Evolutionary conservation across 2,797 vertebrate species (phyloP), one percentile per base, ranked within the genome.

Genomic region (Distichodus sexfasciatus): DNA sequence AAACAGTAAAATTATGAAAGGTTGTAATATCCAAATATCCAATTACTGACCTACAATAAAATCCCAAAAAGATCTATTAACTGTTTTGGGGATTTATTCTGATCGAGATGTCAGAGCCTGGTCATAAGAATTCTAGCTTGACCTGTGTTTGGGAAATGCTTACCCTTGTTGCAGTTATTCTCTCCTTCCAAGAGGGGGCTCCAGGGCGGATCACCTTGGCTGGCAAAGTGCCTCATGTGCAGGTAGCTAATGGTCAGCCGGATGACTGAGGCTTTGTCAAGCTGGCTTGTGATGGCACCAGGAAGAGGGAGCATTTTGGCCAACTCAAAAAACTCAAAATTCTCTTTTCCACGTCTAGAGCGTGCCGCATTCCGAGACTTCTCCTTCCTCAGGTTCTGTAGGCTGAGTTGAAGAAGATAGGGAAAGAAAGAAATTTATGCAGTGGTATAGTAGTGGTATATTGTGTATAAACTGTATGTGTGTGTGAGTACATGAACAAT

Each of bases 181-280:
- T 91, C 84, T 35, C 88, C 92, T 21, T 94, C 87, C 62, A 90
- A 75, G 40, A 92, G 85, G 54, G 91, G 87, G 71, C 81, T 88
- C 94, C 94, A 95, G 33, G 94, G 93, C 0, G 94, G 94, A 77
- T 94, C 91, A 58, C 94, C 94, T 51, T 93, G 92, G 50, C 83
- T 92, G 58, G 93, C 92, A n/a, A 96, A 96, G 82, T 92, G 90
- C 46, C 94, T 90, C 92, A 95, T 94, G 83, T 93, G 92, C 86
- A 96, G 90, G 90, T 94, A 96, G 84, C 93, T 94, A 87, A 96
- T 95, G 81, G 93, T 95, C 69, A 95, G 92, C 23, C 94, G 89
- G 78, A 96, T 95, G 82, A 96, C 92, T 0, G 94, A 95, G 63
- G 94, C 94, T 79, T 96, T 96, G 87, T 96, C 94, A 84, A 96